Conservation (phyloP, 2,888 invertebrate genomes). For the Hirtodrosophila confusa region DNA sequence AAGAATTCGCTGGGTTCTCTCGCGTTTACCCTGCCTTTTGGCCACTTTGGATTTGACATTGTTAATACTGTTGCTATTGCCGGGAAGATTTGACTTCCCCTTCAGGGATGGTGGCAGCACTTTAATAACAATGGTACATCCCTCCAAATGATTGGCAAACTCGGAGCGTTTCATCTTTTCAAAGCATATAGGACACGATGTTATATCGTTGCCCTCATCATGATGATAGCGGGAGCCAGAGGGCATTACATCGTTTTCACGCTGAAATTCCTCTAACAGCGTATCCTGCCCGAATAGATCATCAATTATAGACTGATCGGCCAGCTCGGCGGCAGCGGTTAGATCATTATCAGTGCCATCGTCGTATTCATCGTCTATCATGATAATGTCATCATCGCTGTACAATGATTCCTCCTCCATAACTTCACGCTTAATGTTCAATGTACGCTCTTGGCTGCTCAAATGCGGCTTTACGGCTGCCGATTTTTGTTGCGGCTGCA, state of each 20-base stretch:
- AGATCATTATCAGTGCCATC: conserved; percentile 57
- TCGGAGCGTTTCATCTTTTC: conserved; percentile 78
- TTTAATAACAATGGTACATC: conserved; percentile 80
- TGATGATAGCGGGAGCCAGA: conserved; percentile 60
- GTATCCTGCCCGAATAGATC: conserved; percentile 82
- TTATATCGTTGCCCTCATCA: conserved; percentile 79
- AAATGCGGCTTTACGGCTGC: conserved; percentile 4
- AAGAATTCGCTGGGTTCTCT: conserved; percentile 42
- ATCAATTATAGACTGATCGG: conserved; percentile 80
- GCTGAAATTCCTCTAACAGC: conserved; percentile 79
- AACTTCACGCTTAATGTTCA: conserved; percentile 81
- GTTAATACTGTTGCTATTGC: conserved; percentile 19
- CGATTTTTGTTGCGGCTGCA: background rate
- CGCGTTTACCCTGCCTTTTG: conserved; percentile 1
- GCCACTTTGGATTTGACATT: background rate
- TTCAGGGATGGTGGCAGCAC: conserved; percentile 58
- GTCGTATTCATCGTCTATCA: conserved; percentile 80
- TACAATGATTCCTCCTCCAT: conserved; percentile 70
- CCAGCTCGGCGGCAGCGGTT: conserved; percentile 66
- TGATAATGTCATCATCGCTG: conserved; percentile 74
- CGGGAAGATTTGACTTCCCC: background rate
- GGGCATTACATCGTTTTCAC: conserved; percentile 77
- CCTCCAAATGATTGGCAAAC: conserved; percentile 81
- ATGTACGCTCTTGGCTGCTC: conserved; percentile 71
- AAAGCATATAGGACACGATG: conserved; percentile 82